Evolutionary conservation across 1,140 invertebrate species (phyloP).

Genomic region (Aethina tumida): DNA sequence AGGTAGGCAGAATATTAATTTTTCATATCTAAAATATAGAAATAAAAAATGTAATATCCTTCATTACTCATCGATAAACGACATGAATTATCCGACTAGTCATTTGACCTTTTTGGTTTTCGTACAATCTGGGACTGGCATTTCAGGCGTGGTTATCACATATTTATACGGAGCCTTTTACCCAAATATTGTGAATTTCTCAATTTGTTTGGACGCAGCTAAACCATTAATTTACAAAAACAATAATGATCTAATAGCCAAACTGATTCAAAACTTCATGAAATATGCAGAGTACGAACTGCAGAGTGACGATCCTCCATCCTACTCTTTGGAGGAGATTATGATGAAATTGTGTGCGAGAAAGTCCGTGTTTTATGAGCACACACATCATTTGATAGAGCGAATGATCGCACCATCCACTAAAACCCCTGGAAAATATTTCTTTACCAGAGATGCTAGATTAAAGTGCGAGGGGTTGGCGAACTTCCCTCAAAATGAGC

Average conservation of each 20-base stretch:
- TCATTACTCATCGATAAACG: too few relatives aligned
- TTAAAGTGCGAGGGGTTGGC: slow-evolving; percentile 37
- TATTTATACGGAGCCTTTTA: slow-evolving; percentile 45
- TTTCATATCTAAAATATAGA: too few relatives aligned
- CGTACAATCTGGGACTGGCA: too few relatives aligned
- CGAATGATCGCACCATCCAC: slow-evolving; percentile 19
- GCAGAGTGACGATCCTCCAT: slow-evolving; percentile 39
- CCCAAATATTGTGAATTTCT: slow-evolving; percentile 46
- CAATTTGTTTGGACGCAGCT: slow-evolving; percentile 49
- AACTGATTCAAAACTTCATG: slow-evolving; percentile 37
- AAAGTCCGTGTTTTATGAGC: slow-evolving; percentile 37
- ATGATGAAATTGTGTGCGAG: slow-evolving; percentile 41
- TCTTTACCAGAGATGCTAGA: slow-evolving; percentile 40
- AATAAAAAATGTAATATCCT: too few relatives aligned
- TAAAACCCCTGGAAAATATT: slow-evolving; percentile 28
- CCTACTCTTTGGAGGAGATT: slow-evolving; percentile 46
- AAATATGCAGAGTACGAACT: slow-evolving; percentile 34
- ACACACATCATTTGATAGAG: slow-evolving; percentile 1
- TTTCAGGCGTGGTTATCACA: slow-evolving; percentile 43
- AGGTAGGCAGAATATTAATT: too few relatives aligned
- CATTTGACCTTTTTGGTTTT: too few relatives aligned
- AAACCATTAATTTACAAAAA: slow-evolving; percentile 36
- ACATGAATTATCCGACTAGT: too few relatives aligned
- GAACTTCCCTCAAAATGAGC: slow-evolving; percentile 41
- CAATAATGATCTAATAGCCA: slow-evolving; percentile 20